phyloP scores from a whole-genome alignment of 2,113 vertebrate species.

The Coptodon bakossiorum region DNA sequence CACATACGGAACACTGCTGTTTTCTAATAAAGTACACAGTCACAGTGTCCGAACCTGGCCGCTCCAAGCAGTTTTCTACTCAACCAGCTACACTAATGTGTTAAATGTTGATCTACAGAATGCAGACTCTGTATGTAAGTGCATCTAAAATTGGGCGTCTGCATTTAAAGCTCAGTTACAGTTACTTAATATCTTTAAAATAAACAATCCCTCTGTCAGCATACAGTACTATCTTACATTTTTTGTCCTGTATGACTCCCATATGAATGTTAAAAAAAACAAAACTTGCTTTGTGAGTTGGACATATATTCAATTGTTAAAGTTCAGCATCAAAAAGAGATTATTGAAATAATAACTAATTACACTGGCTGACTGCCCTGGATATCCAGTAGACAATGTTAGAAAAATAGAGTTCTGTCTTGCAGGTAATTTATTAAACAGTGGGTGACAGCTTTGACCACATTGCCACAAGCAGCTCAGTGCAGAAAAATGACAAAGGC shows the following conservation, averaged over 20 bases:
- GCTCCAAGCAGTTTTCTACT: neutral
- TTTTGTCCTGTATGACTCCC: neutral
- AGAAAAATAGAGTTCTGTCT: slow-evolving; percentile 57
- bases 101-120: neutral
- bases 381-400: neutral
- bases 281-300: neutral
- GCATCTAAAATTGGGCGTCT: neutral
- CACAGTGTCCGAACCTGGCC: neutral
- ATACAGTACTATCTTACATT: neutral
- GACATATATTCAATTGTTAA: neutral
- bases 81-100: neutral
- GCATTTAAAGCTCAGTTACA: slow-evolving; percentile 2
- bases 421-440: slow-evolving; percentile 83
- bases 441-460: slow-evolving; percentile 80
- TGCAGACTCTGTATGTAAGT: neutral
- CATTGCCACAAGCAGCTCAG: slow-evolving; percentile 62
- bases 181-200: neutral
- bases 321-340: slow-evolving; percentile 27
- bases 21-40: neutral
- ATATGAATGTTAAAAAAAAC: neutral
- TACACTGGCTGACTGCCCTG: neutral
- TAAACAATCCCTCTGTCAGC: neutral
- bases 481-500: slow-evolving; percentile 13
- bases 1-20: neutral
- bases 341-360: slow-evolving; percentile 51